Percentiles rank a stretch among this genome's conserved stretches.
These are phyloP conservation scores for Pseudococcus viburni DNA, from an alignment of 2,888 invertebrate species.

Conservation along the genomic window DNA sequence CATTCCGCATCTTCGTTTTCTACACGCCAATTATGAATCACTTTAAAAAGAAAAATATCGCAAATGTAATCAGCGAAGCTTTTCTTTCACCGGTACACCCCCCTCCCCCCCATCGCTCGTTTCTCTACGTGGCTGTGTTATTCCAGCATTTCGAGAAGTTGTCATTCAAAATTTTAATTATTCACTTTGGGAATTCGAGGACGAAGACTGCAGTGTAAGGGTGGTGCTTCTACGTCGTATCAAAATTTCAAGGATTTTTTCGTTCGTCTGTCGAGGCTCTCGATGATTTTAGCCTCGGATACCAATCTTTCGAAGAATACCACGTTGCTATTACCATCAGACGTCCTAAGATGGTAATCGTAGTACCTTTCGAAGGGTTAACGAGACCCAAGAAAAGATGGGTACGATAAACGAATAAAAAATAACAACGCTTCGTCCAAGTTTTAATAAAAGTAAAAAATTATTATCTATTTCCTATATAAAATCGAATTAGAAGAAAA, in stretches of 20 bases:
- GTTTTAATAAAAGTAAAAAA: slow-evolving; percentile 13
- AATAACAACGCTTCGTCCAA: neutral
- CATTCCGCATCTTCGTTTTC: neutral
- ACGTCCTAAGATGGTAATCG: too few species aligned
- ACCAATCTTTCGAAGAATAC: too few species aligned
- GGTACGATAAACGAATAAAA: neutral
- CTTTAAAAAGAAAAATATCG: slow-evolving; percentile 23
- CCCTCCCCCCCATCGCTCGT: neutral
- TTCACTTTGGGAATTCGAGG: too few species aligned
- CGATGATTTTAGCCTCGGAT: too few species aligned
- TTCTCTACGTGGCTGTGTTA: neutral
- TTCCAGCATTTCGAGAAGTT: neutral
- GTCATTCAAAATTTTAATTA: too few species aligned
- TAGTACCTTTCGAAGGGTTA: neutral
- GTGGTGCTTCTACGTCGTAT: too few species aligned
- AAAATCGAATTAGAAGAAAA: neutral
- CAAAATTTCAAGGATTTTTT: too few species aligned
- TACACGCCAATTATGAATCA: slow-evolving; percentile 7
- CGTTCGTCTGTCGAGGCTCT: too few species aligned
- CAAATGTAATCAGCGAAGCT: slow-evolving; percentile 16
- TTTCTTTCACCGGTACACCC: neutral
- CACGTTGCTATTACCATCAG: too few species aligned
- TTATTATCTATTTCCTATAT: neutral
- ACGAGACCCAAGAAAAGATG: neutral
- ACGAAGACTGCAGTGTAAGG: too few species aligned